Evolutionary conservation across 1,140 invertebrate species (phyloP), one percentile per base, ranked within the genome.

Genomic region (Carcinoscorpius rotundicauda): DNA sequence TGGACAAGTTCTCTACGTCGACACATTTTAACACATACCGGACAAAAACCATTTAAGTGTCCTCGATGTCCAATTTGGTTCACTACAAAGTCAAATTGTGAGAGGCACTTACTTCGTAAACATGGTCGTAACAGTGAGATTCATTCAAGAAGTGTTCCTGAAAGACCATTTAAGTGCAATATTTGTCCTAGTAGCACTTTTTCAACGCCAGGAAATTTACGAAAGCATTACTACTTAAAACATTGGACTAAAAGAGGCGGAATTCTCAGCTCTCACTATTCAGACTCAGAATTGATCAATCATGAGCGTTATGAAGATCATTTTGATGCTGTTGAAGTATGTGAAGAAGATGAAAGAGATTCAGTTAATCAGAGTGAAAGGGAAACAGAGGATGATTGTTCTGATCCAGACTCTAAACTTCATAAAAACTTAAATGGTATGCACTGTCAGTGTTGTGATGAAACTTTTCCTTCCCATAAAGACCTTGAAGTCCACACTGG

Each of bases 71-170:
- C 88, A 0, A 81, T 97, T 1, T 82, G 92, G 0, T 98, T 98
- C 76, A 97, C 94, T 4, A 98, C 94, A 0, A 97, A 97, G 73
- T 95, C 91, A 3, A 98, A 98, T 76, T 93, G 95, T 75, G 95
- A 97, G 71, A 85, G 94, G 9, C 95, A 98, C 75, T 76, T 97
- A 62, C 77, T 93, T 48, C 80, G 93, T 10, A 96, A 96, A 74
- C 93, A 97, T 74, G 88, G 84, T 48, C 61, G 60, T n/a, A 66
- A 67, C 11, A 63, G 62, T 5, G 67, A 68, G 52, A 8, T 62
- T 6, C 62, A 66, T 4, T 64, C 64, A 52, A 77, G 86, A 66
- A 85, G 86, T 68, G 86, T 88, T 0, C 87, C 86, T 2, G 88
- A 92, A 71, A 77, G 88, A 58, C 88, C 89, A 0, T 92, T 85